These are phyloP conservation scores for Nerophis lumbriciformis DNA, from an alignment of 2,113 vertebrate genomes.

Conservation along the genomic window DNA sequence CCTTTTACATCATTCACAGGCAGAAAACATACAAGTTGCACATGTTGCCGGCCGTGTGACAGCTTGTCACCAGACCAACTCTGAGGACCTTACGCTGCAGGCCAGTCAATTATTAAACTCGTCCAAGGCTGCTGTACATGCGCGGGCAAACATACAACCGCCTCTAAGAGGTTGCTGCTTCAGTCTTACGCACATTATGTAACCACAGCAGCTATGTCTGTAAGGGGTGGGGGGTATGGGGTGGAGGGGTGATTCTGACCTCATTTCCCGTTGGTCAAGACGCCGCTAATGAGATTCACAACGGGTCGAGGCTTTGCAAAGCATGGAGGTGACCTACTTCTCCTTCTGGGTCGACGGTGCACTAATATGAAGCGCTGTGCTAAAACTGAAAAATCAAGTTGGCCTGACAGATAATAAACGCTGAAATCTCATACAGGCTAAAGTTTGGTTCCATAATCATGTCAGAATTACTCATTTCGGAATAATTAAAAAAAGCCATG, in stretches of 20 bases:
- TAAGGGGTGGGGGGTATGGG: constrained; percentile 5
- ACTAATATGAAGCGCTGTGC: constrained; percentile 4
- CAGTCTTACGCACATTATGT: constrained; percentile 12
- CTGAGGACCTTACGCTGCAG: constrained; percentile 36
- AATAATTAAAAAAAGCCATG: no score
- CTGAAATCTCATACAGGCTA: not conserved
- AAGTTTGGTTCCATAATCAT: not conserved
- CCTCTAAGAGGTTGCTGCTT: constrained; percentile 40
- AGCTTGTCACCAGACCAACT: constrained; percentile 26
- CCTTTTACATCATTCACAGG: not conserved
- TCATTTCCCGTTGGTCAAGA: constrained; percentile 26
- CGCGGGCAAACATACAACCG: constrained; percentile 38
- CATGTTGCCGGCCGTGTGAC: not conserved
- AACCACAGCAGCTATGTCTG: constrained; percentile 19
- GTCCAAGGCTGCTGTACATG: constrained; percentile 49
- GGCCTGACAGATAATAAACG: not conserved
- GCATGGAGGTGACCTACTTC: constrained; percentile 13
- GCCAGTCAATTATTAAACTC: constrained; percentile 53
- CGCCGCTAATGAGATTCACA: constrained; percentile 21
- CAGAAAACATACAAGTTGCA: not conserved
- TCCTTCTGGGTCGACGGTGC: not conserved
- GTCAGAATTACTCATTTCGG: no score
- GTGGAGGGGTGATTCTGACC: constrained; percentile 16
- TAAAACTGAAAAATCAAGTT: constrained; percentile 1
- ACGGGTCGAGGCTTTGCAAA: constrained; percentile 1